Base-by-base conservation (phyloP, 2,113 vertebrate genomes). In the Barnardius zonarius region DNA sequence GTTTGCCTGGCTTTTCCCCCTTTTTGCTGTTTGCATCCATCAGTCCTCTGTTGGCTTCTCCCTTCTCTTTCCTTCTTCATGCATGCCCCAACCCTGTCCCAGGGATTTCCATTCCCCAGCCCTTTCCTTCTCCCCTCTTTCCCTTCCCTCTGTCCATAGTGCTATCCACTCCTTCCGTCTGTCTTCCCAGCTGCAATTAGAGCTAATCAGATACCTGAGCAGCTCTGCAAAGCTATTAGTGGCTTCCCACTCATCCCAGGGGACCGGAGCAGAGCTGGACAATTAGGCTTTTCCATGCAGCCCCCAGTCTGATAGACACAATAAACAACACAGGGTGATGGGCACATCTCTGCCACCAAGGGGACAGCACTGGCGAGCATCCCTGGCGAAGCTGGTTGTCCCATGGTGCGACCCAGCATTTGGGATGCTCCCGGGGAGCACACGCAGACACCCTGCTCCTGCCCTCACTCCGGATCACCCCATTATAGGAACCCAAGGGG, bases 191-290 rank as follows among this genome's bases (percentile, higher is more conserved):
- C 97, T 96, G 95, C 98, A 98, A 98, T 98, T 98, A 98, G 94
- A 97, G 96, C 97, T 97, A 97, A 98, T 98, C 98, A 97, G 97
- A 97, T 98, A 98, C 98, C 98, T 98, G 98, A 97, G 96, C 97
- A 90, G 86, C 96, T 97, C 79, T 95, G 81, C 87, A 97, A 97
- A 97, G 97, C 98, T 97, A 95, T 98, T 97, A 98, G 97, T 97
- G 88, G 90, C 95, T 95, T 93, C 76, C 82, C 17, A 7, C 59
- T 85, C 86, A 30, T 94, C 96, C 93, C 48, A 33, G 97, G 97
- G 98, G 97, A 98, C 96, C 86, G 86, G 96, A 97, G 96, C 86
- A 92, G 43, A 97, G 95, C 95, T 96, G 98, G 98, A 97, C 98
- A 97, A 98, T 98, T 94, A 97, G 96, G 96, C 93, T 97, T 86